A percentile compares a stretch with the other conserved stretches of the same genome.
These are phyloP conservation scores for Acrobasis repandana DNA, from an alignment of 2,888 invertebrate genomes.

Conservation along the genomic window DNA sequence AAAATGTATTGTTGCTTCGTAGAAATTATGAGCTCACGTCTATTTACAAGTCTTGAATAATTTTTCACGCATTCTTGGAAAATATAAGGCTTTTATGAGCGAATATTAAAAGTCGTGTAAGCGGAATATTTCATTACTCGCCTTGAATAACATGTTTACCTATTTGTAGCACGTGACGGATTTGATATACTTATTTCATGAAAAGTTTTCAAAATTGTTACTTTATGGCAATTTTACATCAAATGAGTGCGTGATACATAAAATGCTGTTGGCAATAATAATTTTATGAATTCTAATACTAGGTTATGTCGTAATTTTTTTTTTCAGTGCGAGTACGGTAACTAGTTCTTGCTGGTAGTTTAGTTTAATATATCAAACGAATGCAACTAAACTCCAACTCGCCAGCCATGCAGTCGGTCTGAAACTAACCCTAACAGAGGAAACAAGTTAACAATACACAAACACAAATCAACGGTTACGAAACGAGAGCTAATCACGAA, in stretches of 20 bases:
- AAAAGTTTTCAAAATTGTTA: background rate
- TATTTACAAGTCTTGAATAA: background rate
- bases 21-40: background rate
- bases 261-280: background rate
- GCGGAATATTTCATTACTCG: background rate
- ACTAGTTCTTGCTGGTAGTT: background rate
- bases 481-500: conserved; percentile 1
- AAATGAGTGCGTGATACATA: background rate
- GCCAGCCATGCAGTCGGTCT: conserved; percentile 5
- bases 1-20: background rate
- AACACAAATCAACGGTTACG: conserved; percentile 2
- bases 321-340: background rate
- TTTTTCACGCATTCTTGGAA: background rate
- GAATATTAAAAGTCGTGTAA: conserved; percentile 2
- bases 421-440: conserved; percentile 9
- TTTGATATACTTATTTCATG: background rate
- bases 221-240: background rate
- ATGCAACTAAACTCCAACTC: background rate
- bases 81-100: background rate
- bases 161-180: background rate
- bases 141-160: background rate
- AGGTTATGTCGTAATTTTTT: background rate
- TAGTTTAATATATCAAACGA: conserved; percentile 9
- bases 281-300: background rate
- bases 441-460: conserved; percentile 12